Conservation (phyloP, 2,797 vertebrate species). For the Oryzias dopingdopingensis region DNA sequence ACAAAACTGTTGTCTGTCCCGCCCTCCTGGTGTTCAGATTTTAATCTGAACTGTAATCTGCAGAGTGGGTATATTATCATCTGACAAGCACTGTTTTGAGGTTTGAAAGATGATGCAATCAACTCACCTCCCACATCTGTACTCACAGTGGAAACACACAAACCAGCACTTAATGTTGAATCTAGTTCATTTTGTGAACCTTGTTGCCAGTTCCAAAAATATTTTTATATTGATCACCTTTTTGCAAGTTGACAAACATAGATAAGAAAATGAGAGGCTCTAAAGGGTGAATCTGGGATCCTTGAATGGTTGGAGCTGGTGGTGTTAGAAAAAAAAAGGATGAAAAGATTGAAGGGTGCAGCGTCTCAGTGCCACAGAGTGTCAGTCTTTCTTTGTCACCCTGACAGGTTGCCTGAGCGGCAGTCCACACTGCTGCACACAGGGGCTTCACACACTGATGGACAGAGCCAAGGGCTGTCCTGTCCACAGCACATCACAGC, state of each 20-base stretch:
- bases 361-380: conserved; percentile 42
- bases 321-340: conserved; percentile 9
- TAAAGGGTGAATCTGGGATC: conserved; percentile 26
- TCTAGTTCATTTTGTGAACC: neutral
- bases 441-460: conserved; percentile 61
- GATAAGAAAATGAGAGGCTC: neutral
- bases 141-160: conserved; percentile 41
- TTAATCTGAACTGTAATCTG: conserved; percentile 69
- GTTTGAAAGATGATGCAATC: conserved; percentile 61
- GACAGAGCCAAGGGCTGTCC: conserved; percentile 56
- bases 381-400: conserved; percentile 61
- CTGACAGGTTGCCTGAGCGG: conserved; percentile 53
- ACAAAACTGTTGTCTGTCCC: conserved; percentile 50
- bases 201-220: too few relatives aligned
- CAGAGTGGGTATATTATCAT: conserved; percentile 65
- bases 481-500: conserved; percentile 50
- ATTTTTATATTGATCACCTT: too few relatives aligned
- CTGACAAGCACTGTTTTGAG: conserved; percentile 55
- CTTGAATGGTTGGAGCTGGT: conserved; percentile 26
- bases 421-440: conserved; percentile 52
- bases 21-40: conserved; percentile 40
- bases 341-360: conserved; percentile 45
- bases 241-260: too few relatives aligned
- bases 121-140: conserved; percentile 34
- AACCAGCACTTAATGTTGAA: conserved; percentile 10